A percentile compares a stretch with the other conserved stretches of the same genome.
Evolutionary conservation across 2,797 vertebrate species (phyloP).

Genomic region (Enteromius paludinosus): DNA sequence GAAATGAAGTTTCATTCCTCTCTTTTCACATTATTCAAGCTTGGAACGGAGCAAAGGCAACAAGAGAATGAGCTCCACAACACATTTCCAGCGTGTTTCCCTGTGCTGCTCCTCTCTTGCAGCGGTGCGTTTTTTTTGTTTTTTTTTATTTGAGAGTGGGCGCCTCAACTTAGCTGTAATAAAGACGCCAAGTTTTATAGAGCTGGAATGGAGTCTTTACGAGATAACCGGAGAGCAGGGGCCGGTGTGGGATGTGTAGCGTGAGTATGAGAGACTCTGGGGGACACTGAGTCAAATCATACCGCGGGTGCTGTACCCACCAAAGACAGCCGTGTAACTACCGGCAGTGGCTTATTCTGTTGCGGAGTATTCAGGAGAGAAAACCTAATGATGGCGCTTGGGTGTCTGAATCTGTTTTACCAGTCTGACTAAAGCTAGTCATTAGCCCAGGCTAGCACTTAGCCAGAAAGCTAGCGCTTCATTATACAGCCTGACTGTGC

Average conservation of each 20-base stretch:
- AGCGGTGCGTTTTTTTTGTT: slow-evolving; percentile 13
- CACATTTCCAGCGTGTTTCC: slow-evolving; percentile 26
- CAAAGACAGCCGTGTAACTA: slow-evolving; percentile 63
- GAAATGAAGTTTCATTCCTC: slow-evolving; percentile 65
- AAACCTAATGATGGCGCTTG: slow-evolving; percentile 32
- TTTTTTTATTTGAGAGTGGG: slow-evolving; percentile 43
- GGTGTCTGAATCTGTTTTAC: slow-evolving; percentile 40
- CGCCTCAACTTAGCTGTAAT: slow-evolving; percentile 39
- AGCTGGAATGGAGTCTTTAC: slow-evolving; percentile 77
- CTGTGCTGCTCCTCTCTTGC: slow-evolving; percentile 36
- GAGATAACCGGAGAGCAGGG: slow-evolving; percentile 77
- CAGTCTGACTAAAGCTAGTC: slow-evolving; percentile 33
- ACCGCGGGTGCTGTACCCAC: slow-evolving; percentile 63
- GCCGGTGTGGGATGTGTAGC: slow-evolving; percentile 52
- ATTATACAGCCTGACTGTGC: slow-evolving; percentile 11
- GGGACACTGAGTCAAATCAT: slow-evolving; percentile 65
- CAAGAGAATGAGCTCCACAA: slow-evolving; percentile 20
- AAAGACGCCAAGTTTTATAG: slow-evolving; percentile 70
- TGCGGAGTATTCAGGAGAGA: slow-evolving; percentile 24
- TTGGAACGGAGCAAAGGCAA: slow-evolving; percentile 14
- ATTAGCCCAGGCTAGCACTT: slow-evolving; percentile 33
- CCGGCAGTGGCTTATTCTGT: slow-evolving; percentile 61
- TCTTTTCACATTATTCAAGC: slow-evolving; percentile 58
- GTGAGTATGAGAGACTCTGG: slow-evolving; percentile 53
- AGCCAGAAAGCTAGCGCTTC: not conserved